phyloP scores from a whole-genome alignment of 2,888 invertebrate species.

The Diarsia mendica region DNA sequence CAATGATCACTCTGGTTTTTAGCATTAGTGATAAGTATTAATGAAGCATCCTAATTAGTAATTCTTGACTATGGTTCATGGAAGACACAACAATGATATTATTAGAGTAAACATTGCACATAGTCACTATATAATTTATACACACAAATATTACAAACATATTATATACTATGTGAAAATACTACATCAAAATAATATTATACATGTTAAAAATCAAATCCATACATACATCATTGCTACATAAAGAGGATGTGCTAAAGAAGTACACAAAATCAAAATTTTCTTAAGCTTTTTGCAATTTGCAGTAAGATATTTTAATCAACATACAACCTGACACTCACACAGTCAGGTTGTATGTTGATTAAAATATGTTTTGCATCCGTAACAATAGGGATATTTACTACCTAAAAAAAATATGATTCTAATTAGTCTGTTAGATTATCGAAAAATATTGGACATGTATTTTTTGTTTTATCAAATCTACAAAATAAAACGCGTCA shows the following conservation, averaged over 20 bases:
- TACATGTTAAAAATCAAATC: conserved; percentile 22
- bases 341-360: no score
- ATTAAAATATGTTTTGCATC: no score
- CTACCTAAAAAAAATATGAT: no score
- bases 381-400: no score
- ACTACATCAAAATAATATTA: conserved; percentile 23
- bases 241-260: background rate
- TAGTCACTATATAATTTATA: conserved; percentile 34
- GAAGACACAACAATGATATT: conserved; percentile 74
- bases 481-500: no score
- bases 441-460: no score
- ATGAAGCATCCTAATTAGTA: conserved; percentile 67
- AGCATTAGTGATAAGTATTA: conserved; percentile 59
- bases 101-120: conserved; percentile 36
- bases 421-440: no score
- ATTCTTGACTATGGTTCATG: conserved; percentile 67
- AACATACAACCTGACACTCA: no score
- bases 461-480: no score
- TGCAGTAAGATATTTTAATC: no score
- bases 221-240: conserved; percentile 29
- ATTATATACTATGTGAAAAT: conserved; percentile 25
- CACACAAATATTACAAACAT: conserved; percentile 23
- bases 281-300: background rate
- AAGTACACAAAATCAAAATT: background rate
- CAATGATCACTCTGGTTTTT: conserved; percentile 49